These are phyloP conservation scores for Latrodectus geometricus DNA, from an alignment of 1,140 invertebrate species.

Conservation along the genomic window DNA sequence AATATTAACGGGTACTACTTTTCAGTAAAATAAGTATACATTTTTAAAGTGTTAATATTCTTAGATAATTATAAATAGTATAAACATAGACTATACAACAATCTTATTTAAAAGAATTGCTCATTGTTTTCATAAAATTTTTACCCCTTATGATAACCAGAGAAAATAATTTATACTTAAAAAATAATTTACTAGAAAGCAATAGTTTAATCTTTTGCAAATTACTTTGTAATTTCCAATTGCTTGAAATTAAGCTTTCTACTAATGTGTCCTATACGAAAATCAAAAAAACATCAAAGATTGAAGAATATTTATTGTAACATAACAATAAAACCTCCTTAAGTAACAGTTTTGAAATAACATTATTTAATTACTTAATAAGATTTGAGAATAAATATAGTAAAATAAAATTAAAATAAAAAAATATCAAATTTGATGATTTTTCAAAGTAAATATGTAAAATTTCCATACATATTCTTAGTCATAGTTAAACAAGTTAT, in stretches of 20 bases:
- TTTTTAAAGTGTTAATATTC: too few relatives aligned
- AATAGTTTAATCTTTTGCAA: background rate
- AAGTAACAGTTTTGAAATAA: background rate
- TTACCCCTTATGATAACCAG: background rate
- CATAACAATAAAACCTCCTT: constrained; percentile 39
- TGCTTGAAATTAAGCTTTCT: constrained; percentile 6
- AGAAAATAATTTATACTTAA: background rate
- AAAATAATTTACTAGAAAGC: background rate
- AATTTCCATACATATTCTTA: too few relatives aligned
- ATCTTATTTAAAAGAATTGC: too few relatives aligned
- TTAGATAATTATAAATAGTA: too few relatives aligned
- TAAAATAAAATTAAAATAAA: background rate
- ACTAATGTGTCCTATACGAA: constrained; percentile 35
- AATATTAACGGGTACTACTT: too few relatives aligned
- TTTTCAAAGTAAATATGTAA: too few relatives aligned
- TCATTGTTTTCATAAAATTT: background rate
- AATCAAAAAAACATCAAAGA: constrained; percentile 42
- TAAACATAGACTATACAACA: too few relatives aligned
- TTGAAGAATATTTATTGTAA: constrained; percentile 37
- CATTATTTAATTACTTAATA: background rate
- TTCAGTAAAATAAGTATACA: too few relatives aligned
- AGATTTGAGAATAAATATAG: background rate
- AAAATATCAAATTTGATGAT: background rate
- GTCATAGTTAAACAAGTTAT: too few relatives aligned
- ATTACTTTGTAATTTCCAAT: background rate